These are phyloP conservation scores for Clamator glandarius DNA, from an alignment of 2,797 vertebrate species.

Conservation along the genomic window DNA sequence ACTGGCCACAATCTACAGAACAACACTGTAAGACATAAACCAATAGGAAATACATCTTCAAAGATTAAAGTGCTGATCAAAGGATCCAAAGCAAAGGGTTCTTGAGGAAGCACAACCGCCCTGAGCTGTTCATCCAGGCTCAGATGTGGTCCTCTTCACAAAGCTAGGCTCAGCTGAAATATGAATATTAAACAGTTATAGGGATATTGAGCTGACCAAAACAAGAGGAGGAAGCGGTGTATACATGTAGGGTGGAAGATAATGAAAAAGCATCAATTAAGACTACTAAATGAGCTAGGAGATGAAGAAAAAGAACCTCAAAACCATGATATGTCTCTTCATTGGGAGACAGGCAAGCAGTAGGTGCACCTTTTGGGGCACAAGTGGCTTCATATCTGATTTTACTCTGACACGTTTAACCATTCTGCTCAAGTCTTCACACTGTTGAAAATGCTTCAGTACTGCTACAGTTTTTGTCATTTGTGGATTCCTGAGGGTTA, in stretches of 20 bases:
- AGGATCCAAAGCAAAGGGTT: not conserved
- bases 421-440: not conserved
- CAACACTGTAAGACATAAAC: not conserved
- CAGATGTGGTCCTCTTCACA: not conserved
- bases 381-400: not conserved
- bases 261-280: not conserved
- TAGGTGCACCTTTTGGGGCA: not conserved
- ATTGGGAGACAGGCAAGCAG: not conserved
- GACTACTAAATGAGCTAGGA: not conserved
- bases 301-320: not conserved
- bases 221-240: not conserved
- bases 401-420: not conserved
- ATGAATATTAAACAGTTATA: not conserved
- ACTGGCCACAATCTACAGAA: not conserved
- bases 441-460: not conserved
- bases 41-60: not conserved
- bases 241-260: not conserved
- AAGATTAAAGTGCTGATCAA: not conserved
- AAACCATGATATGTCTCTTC: not conserved
- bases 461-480: not conserved
- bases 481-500: not conserved
- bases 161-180: not conserved
- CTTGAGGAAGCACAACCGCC: not conserved
- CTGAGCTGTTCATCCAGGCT: not conserved
- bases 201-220: not conserved